Evolutionary conservation across 2,888 invertebrate species (phyloP).

Genomic region (Luperina testacea): DNA sequence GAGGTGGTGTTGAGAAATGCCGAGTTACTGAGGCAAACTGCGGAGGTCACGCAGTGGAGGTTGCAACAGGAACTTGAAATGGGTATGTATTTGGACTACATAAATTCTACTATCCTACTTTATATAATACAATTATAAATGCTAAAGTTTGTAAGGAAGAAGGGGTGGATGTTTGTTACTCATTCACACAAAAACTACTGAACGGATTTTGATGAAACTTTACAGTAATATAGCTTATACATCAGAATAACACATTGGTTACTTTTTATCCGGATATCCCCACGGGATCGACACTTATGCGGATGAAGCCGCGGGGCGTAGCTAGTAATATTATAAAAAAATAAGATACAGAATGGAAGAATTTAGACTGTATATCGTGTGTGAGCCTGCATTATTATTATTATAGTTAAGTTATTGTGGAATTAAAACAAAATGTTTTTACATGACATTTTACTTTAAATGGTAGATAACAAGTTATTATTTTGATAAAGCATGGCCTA

Average conservation of each 20-base stretch:
- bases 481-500: neutral
- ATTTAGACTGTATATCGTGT: neutral
- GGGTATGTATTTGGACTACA: slow-evolving; percentile 54
- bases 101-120: neutral
- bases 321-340: neutral
- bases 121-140: too few relatives aligned
- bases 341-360: too few relatives aligned
- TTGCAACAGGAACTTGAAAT: slow-evolving; percentile 72
- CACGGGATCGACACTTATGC: too few relatives aligned
- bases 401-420: neutral
- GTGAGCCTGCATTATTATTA: too few relatives aligned
- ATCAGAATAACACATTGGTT: too few relatives aligned
- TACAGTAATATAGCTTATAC: too few relatives aligned
- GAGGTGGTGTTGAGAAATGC: slow-evolving; percentile 59
- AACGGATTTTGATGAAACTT: too few relatives aligned
- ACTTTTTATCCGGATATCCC: too few relatives aligned
- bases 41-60: slow-evolving; percentile 72
- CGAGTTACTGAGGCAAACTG: slow-evolving; percentile 64
- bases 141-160: too few relatives aligned
- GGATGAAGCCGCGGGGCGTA: too few relatives aligned
- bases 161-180: too few relatives aligned
- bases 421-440: neutral
- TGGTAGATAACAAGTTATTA: neutral
- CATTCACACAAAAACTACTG: too few relatives aligned
- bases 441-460: neutral